Evolutionary conservation across 2,113 vertebrate genomes (phyloP), one percentile per base, ranked within the genome.

Genomic region (Ramphastos sulfuratus): DNA sequence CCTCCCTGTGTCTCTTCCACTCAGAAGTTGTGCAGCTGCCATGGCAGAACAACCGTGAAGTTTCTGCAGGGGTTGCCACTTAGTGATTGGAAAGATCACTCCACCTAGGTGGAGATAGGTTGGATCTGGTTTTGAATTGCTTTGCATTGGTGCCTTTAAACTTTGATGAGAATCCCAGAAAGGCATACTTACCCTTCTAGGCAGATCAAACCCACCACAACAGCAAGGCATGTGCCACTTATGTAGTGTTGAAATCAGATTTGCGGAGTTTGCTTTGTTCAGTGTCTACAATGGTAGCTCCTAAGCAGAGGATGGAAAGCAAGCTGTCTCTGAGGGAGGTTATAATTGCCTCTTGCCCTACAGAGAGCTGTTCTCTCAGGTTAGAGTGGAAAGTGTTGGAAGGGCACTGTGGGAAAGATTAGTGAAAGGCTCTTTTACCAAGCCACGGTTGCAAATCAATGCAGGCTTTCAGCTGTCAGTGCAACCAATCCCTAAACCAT

Each of bases 391-490:
- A 94, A 66, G 67, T 78, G 61, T 76, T 65, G 71, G 83, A 95
- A 94, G 75, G 77, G n/a, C 4, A 7, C 66, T 46, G 48, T 79
- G 80, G 70, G 66, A 76, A 94, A 92, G 80, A 82, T 93, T 90
- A 87, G 69, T 3, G 6, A 90, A 82, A 81, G 69, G 54, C 39
- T 92, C 56, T 86, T 92, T 94, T 83, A 90, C 75, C 58, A 91
- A 92, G 71, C 69, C 70, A 89, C 2, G 1, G 67, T 23, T 14
- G 10, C 71, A 85, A 93, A 94, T 96, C 93, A 63, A 85, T 96
- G 94, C 73, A 76, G 70, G 75, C 66, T 94, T 96, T 93, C 61
- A 85, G 65, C 77, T 94, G 87, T 95, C 94, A 96, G 42, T 89
- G 78, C 72, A 93, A 94, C 85, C 91, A 84, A 54, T 95, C 84